phyloP scores from a whole-genome alignment of 2,113 vertebrate genomes.

The Dasyurus viverrinus region DNA sequence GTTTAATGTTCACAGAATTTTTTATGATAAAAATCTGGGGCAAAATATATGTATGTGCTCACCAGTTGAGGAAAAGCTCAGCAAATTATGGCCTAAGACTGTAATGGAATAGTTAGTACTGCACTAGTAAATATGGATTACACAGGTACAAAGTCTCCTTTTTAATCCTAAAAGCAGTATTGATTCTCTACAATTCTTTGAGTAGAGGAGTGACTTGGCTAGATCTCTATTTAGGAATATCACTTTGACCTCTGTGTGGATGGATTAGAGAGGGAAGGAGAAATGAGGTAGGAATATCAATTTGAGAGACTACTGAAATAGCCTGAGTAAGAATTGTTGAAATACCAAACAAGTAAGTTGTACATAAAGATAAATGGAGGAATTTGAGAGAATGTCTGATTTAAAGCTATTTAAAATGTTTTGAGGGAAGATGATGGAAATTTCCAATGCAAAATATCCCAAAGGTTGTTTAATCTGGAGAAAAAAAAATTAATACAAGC shows the following conservation, averaged over 20 bases:
- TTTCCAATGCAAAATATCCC: constrained; percentile 14
- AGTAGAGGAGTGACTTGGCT: not conserved
- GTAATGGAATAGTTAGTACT: not conserved
- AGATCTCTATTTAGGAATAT: not conserved
- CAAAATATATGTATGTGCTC: not conserved
- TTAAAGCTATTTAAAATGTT: not conserved
- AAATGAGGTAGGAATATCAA: not conserved
- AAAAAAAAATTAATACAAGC: not conserved
- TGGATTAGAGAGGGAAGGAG: not conserved
- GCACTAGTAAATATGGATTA: not conserved
- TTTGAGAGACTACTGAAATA: not conserved
- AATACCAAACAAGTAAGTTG: not conserved
- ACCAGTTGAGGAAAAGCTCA: not conserved
- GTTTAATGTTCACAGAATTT: not conserved
- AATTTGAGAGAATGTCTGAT: constrained; percentile 17
- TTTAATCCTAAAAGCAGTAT: not conserved
- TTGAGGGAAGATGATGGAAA: not conserved
- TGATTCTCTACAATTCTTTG: not conserved
- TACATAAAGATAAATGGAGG: not conserved
- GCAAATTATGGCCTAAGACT: not conserved
- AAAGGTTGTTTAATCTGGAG: not conserved
- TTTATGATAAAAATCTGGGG: not conserved
- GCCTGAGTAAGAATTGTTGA: not conserved
- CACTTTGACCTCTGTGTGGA: not conserved
- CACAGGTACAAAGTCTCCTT: not conserved